phyloP scores from a whole-genome alignment of 2,888 invertebrate genomes.

The Morpho deidamia region DNA sequence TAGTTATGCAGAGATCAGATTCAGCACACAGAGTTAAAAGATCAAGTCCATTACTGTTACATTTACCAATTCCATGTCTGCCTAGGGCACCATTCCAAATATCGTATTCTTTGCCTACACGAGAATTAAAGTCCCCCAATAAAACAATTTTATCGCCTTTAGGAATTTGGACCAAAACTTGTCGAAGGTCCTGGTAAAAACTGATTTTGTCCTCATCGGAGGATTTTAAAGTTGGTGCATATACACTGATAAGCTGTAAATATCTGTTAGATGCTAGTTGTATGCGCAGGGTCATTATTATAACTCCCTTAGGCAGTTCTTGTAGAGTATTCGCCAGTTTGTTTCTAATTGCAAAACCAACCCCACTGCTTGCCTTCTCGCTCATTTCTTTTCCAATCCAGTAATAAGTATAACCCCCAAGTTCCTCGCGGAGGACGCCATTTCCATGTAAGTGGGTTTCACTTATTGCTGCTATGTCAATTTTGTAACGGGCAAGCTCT shows the following conservation, averaged over 20 bases:
- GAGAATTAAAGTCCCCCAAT: slow-evolving; percentile 20
- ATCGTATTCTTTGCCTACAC: slow-evolving; percentile 14
- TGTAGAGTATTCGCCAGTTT: not conserved
- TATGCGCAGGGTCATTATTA: not conserved
- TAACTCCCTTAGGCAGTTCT: not conserved
- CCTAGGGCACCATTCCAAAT: slow-evolving; percentile 20
- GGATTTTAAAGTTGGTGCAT: not conserved
- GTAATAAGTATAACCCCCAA: no score
- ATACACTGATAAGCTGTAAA: not conserved
- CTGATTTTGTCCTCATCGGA: not conserved
- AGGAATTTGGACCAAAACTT: not conserved
- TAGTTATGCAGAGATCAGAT: slow-evolving; percentile 21
- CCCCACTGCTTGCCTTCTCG: not conserved
- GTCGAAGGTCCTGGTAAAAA: not conserved
- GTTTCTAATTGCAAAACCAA: not conserved
- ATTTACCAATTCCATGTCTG: slow-evolving; percentile 27
- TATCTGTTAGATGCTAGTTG: not conserved
- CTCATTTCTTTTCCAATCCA: no score
- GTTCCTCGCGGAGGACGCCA: no score
- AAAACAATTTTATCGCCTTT: slow-evolving; percentile 7
- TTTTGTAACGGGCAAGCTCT: no score
- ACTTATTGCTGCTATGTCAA: no score
- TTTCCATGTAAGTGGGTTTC: no score
- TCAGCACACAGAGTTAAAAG: slow-evolving; percentile 26
- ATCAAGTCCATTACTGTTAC: slow-evolving; percentile 28